These are phyloP conservation scores for Herpailurus yagouaroundi DNA, from an alignment of 2,113 vertebrate genomes.

Conservation along the genomic window DNA sequence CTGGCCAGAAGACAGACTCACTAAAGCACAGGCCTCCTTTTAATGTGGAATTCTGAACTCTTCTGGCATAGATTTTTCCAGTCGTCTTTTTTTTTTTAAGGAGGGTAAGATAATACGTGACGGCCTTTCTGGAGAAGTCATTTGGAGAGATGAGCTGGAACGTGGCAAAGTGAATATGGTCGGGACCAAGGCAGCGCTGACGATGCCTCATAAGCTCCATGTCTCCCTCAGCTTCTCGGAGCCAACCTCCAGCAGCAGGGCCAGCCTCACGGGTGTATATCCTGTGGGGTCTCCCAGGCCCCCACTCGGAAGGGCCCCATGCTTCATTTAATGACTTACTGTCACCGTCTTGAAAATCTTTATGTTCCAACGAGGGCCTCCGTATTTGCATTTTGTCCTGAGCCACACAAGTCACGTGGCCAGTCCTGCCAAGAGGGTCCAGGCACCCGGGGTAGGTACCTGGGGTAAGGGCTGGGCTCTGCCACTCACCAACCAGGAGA, in stretches of 20 bases:
- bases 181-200: background rate
- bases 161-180: background rate
- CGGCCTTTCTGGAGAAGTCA: constrained; percentile 74
- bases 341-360: background rate
- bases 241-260: background rate
- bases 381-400: background rate
- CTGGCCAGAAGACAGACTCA: constrained; percentile 64
- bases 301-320: background rate
- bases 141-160: constrained; percentile 58
- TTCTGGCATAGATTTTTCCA: constrained; percentile 67
- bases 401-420: background rate
- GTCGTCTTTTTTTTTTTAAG: constrained; percentile 53
- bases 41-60: constrained; percentile 69
- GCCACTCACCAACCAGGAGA: background rate
- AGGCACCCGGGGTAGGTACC: too few relatives aligned
- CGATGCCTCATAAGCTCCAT: background rate
- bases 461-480: background rate
- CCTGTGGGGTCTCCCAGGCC: fast-evolving
- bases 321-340: background rate
- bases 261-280: fast-evolving
- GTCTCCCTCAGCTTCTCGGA: background rate
- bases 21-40: constrained; percentile 11
- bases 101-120: constrained; percentile 69
- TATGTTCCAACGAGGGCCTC: background rate
- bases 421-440: background rate